Evolutionary conservation across 2,113 vertebrate species (phyloP).

Genomic region (Podarcis muralis): DNA sequence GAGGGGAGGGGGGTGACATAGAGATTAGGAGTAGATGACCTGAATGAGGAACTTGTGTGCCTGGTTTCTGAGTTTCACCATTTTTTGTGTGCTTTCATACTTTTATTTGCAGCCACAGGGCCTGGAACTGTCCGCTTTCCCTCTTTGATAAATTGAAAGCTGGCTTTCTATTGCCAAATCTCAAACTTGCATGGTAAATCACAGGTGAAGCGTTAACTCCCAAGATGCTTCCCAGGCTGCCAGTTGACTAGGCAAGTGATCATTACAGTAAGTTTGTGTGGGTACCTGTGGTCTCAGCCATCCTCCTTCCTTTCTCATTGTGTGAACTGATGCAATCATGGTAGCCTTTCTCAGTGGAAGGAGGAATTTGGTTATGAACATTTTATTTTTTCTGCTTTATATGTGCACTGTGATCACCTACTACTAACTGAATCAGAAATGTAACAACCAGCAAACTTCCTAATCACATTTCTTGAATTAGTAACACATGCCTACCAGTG

Average conservation of each 20-base stretch:
- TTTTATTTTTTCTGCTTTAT: not conserved
- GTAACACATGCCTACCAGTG: not conserved
- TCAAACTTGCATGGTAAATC: not conserved
- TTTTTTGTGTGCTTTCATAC: not conserved
- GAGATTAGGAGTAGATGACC: not conserved
- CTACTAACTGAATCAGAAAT: not conserved
- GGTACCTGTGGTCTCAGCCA: not conserved
- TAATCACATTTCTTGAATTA: not conserved
- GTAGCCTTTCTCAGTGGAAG: not conserved
- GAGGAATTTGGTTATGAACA: not conserved
- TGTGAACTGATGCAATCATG: not conserved
- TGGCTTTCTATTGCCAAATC: not conserved
- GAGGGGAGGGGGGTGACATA: not conserved
- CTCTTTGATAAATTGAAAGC: not conserved
- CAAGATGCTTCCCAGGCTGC: not conserved
- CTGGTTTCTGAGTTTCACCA: not conserved
- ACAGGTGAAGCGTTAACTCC: not conserved
- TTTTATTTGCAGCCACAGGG: not conserved
- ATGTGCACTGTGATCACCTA: not conserved
- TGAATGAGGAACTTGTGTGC: not conserved
- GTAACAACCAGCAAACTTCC: not conserved
- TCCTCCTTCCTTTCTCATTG: not conserved
- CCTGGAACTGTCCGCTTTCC: not conserved
- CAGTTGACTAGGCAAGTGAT: not conserved
- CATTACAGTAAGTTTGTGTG: not conserved